A percentile compares a stretch with the other conserved stretches of the same genome.
Evolutionary conservation across 2,797 vertebrate genomes (phyloP).

Genomic region (Melanotaenia trifasciata): DNA sequence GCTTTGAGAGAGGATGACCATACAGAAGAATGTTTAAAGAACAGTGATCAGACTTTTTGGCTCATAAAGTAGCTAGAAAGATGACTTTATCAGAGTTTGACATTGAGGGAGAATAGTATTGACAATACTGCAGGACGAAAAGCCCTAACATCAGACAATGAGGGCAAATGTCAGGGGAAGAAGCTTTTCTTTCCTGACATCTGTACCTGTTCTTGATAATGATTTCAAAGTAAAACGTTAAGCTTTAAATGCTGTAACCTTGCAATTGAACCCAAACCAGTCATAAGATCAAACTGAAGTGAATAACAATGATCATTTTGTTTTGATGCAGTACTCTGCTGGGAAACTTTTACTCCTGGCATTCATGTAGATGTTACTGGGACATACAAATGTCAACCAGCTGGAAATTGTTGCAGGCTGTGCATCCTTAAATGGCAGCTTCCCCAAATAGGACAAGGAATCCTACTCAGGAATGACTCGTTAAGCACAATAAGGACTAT

Average conservation of each 20-base stretch:
- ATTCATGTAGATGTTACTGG: background rate
- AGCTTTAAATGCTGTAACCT: background rate
- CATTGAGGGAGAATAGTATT: too few species aligned
- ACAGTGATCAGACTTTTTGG: too few species aligned
- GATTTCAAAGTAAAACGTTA: background rate
- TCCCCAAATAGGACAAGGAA: background rate
- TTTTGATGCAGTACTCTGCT: background rate
- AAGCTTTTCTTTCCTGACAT: background rate
- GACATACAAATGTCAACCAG: background rate
- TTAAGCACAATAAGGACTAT: background rate
- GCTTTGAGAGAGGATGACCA: too few species aligned
- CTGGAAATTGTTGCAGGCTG: background rate
- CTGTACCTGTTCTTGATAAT: background rate
- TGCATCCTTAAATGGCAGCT: too few species aligned
- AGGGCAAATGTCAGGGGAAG: too few species aligned
- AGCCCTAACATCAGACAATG: too few species aligned
- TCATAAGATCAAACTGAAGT: background rate
- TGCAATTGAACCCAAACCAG: background rate
- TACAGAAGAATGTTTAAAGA: too few species aligned
- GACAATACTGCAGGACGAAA: too few species aligned
- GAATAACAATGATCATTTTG: background rate
- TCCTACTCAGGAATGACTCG: background rate
- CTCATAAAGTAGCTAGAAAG: too few species aligned
- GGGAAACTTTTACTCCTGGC: background rate
- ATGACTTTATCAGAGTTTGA: too few species aligned